Conservation (phyloP, 2,797 vertebrate species). For the Anas bernieri region DNA sequence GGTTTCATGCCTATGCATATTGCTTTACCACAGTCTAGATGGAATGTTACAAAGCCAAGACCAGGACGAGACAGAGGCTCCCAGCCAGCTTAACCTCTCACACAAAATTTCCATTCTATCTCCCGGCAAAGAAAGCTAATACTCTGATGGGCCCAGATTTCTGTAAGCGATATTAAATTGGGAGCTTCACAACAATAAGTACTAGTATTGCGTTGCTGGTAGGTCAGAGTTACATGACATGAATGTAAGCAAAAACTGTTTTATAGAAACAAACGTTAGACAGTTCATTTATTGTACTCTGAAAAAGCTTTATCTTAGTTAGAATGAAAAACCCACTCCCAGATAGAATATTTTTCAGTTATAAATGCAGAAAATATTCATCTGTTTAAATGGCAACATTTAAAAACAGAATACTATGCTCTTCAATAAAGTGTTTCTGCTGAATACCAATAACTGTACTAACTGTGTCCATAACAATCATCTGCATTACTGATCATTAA, state of each 20-base stretch:
- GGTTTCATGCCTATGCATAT: not conserved
- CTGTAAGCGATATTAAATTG: conserved; percentile 1
- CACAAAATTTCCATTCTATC: not conserved
- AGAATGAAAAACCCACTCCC: not conserved
- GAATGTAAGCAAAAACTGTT: not conserved
- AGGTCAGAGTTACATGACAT: not conserved
- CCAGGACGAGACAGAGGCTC: not conserved
- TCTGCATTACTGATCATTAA: conserved; percentile 73
- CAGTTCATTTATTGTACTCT: not conserved
- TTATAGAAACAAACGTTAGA: not conserved
- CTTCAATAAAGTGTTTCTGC: not conserved
- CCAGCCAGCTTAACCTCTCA: not conserved
- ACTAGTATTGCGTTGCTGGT: not conserved
- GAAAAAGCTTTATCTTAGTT: conserved; percentile 36
- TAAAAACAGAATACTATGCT: not conserved
- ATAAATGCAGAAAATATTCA: conserved; percentile 30
- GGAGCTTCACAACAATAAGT: not conserved
- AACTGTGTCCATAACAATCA: conserved; percentile 55
- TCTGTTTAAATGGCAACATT: not conserved
- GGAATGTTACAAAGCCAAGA: not conserved
- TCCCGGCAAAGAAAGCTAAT: not conserved
- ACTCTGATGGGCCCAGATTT: not conserved
- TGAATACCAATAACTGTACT: conserved; percentile 40
- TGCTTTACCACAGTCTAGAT: not conserved
- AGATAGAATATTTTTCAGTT: conserved; percentile 45